Percentiles rank a stretch among this genome's conserved stretches.
Conservation (phyloP, 2,113 vertebrate species). For the Xerus inauris region DNA sequence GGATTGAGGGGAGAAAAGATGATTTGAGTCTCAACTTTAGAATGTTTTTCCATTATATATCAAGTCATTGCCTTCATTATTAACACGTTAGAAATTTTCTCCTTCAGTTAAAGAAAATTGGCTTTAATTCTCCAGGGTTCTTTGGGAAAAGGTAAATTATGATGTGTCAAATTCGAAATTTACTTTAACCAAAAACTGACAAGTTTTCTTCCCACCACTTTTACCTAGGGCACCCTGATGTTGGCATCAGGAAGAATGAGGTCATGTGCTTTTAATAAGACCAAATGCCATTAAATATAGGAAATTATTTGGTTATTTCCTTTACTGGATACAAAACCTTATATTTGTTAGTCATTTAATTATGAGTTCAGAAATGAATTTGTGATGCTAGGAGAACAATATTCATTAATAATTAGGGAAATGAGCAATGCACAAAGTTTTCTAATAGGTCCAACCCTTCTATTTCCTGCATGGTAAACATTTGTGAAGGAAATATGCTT, state of each 20-base stretch:
- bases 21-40: not conserved
- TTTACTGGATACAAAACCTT: conserved; percentile 73
- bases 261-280: conserved; percentile 65
- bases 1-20: not conserved
- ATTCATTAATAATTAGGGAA: conserved; percentile 82
- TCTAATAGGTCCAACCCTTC: conserved; percentile 74
- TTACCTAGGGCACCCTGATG: conserved; percentile 9
- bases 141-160: conserved; percentile 31
- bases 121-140: not conserved
- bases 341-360: conserved; percentile 82
- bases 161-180: not conserved
- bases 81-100: not conserved
- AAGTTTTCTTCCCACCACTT: not conserved
- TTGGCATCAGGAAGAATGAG: conserved; percentile 29
- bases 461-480: conserved; percentile 76
- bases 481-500: conserved; percentile 78
- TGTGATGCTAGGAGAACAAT: conserved; percentile 74
- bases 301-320: conserved; percentile 79
- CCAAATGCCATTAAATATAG: conserved; percentile 66
- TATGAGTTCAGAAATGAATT: conserved; percentile 80
- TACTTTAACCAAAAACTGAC: not conserved
- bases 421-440: conserved; percentile 78
- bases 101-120: not conserved
- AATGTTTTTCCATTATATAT: not conserved
- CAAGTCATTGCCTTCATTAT: not conserved